A percentile compares a stretch with the other conserved stretches of the same genome.
These are phyloP conservation scores for Papilio polytes DNA, from an alignment of 1,140 invertebrate species.

Conservation along the genomic window DNA sequence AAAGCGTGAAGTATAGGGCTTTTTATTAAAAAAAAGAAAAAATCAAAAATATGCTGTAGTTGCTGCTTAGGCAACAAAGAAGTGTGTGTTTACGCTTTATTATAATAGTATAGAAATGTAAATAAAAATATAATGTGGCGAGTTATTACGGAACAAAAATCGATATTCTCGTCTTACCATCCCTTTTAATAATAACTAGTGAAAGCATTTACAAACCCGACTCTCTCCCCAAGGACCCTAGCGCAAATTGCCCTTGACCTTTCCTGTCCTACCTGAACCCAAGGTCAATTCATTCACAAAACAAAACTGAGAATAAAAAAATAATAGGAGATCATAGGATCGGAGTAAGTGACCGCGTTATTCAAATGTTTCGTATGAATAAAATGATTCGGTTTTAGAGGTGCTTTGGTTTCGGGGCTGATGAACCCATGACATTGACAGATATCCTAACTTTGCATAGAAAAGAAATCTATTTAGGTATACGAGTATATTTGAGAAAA, in stretches of 20 bases:
- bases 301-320: constrained; percentile 8
- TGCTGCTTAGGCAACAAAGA: too few species aligned
- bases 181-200: background rate
- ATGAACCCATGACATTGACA: constrained; percentile 61
- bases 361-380: constrained; percentile 51
- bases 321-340: constrained; percentile 52
- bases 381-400: constrained; percentile 49
- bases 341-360: constrained; percentile 52
- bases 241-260: background rate
- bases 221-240: background rate
- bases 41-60: too few species aligned
- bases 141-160: background rate
- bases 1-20: too few species aligned
- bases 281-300: constrained; percentile 6
- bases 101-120: too few species aligned
- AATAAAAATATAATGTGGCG: too few species aligned
- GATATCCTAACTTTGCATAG: constrained; percentile 50
- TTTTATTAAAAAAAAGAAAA: too few species aligned
- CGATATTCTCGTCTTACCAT: background rate
- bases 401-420: constrained; percentile 45
- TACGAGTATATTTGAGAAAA: too few species aligned
- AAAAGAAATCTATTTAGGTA: background rate
- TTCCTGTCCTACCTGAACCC: background rate
- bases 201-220: background rate
- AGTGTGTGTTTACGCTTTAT: too few species aligned